Percentiles rank a stretch among this genome's conserved stretches.
These are phyloP conservation scores for Halcyon malimbica DNA, from an alignment of 2,113 vertebrate species.

Conservation along the genomic window DNA sequence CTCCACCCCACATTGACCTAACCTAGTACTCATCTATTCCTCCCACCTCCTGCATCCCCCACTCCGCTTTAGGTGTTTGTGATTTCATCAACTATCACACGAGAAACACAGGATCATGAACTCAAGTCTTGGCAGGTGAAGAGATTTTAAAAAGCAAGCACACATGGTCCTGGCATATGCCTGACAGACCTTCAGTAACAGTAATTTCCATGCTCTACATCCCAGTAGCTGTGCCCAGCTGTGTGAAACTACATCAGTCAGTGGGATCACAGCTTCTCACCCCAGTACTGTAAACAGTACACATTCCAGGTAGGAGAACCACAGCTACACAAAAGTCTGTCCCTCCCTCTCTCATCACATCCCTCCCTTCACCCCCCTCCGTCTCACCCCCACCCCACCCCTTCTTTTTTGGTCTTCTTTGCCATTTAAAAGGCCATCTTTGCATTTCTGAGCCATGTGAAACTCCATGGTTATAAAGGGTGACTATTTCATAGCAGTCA, in stretches of 20 bases:
- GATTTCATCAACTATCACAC: constrained; percentile 40
- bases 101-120: constrained; percentile 14
- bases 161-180: neutral
- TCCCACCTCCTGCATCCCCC: neutral
- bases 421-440: neutral
- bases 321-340: neutral
- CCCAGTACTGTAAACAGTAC: neutral
- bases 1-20: no score
- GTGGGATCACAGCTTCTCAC: neutral
- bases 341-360: no score
- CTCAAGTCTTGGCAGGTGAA: constrained; percentile 37
- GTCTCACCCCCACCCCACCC: no score
- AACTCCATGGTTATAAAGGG: neutral
- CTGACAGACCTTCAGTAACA: constrained; percentile 21
- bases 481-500: neutral
- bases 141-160: constrained; percentile 38
- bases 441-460: neutral
- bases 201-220: neutral
- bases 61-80: constrained; percentile 33
- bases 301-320: neutral
- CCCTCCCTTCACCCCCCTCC: no score
- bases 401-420: neutral
- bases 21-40: no score
- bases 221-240: neutral
- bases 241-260: neutral